Evolutionary conservation across 2,888 invertebrate genomes (phyloP), one percentile per base, ranked within the genome.

Genomic region (Xiphydria camelus): DNA sequence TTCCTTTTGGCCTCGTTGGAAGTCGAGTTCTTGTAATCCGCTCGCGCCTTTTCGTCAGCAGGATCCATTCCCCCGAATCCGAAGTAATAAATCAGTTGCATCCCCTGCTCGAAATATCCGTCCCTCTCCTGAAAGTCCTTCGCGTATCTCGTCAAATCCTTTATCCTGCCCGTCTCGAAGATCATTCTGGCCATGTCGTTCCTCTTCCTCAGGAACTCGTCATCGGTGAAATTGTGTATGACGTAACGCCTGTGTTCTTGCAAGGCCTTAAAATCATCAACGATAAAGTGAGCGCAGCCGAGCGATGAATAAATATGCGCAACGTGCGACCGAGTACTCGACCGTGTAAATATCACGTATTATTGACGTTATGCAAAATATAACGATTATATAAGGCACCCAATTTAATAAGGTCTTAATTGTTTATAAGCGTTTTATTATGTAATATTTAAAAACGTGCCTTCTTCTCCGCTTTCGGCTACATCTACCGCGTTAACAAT

Each of bases 41-140:
- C 19, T 9, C 6, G 44, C 40, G 17, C 4, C 10, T 29, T 26
- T 4, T 37, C 45, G 10, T 45, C 29, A 9, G 19, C 29, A 9
- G 35, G 17, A 5, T 43, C 15, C 38, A 21, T 35, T 47, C 45
- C 61, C 3, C 73, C 73, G 14, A 66, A 72, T 3, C 73, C 73
- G 14, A 66, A 72, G 49, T 74, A 73, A 51, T 73, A 74, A 20
- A 73, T 60, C 41, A 75, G 38, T 40, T 70, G 64, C 68, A 74
- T 70, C 25, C 71, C 73, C 44, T 74, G 64, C 42, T 75, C 75
- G 53, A 64, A 74, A 44, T 64, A 75, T 3, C 75, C 75, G 15
- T 73, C 57, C 34, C 60, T 56, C 45, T 75, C 75, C 41, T 73
- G 69, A 44, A 64, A 68, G 18, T 65, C 57, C 35, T 56, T 64